Conservation (phyloP, 2,113 vertebrate genomes). For the Cygnus buccinator region DNA sequence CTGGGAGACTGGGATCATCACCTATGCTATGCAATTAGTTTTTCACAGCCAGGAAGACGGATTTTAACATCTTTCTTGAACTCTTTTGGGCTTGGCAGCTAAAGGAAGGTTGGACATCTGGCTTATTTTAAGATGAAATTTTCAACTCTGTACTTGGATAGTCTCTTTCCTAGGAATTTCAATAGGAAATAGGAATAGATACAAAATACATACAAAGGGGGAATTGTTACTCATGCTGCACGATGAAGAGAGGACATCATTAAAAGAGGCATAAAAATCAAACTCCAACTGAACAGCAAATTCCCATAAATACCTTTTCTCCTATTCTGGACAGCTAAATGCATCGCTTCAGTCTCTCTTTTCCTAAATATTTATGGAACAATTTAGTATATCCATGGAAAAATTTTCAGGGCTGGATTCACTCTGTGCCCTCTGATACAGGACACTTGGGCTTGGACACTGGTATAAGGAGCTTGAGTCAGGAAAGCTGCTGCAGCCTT, state of each 20-base stretch:
- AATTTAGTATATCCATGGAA: background rate
- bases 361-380: background rate
- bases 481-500: background rate
- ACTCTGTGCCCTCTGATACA: background rate
- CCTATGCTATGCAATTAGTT: slow-evolving; percentile 72
- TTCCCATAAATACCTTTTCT: slow-evolving; percentile 26
- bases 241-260: slow-evolving; percentile 13
- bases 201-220: slow-evolving; percentile 59
- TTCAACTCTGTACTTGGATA: slow-evolving; percentile 66
- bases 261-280: slow-evolving; percentile 40
- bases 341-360: background rate
- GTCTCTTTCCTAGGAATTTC: slow-evolving; percentile 65
- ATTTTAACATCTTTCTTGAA: slow-evolving; percentile 71
- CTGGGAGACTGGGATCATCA: slow-evolving; percentile 69
- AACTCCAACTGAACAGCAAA: slow-evolving; percentile 37
- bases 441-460: background rate
- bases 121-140: slow-evolving; percentile 67
- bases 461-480: background rate
- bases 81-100: slow-evolving; percentile 67
- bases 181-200: slow-evolving; percentile 70
- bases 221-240: slow-evolving; percentile 34
- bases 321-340: slow-evolving; percentile 2
- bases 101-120: slow-evolving; percentile 69
- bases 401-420: background rate
- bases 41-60: slow-evolving; percentile 72